Base-by-base conservation (phyloP, 2,888 invertebrate species). In the Charanyca ferruginea region DNA sequence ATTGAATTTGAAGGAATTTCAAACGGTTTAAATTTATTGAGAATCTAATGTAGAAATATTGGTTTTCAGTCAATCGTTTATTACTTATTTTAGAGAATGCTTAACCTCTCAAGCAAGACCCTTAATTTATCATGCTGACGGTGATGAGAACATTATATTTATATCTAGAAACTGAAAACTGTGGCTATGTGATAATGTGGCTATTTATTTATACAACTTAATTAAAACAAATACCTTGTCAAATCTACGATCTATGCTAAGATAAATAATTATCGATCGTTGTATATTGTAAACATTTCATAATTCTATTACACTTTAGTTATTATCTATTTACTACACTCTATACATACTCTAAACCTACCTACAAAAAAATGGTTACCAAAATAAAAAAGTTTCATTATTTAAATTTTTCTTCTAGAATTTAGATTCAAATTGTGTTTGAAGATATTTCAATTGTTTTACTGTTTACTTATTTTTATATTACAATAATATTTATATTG, bases 161-260 rank as follows among this genome's bases (percentile, higher is more conserved):
- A 47, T 52, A 68, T 2, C 47, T 9, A 23, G 23, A 8, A 41
- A 53, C 73, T 13, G n/a, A n/a, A n/a, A n/a, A n/a, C n/a, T n/a
- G n/a, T n/a, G n/a, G n/a, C n/a, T n/a, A n/a, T n/a, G n/a, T n/a
- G n/a, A n/a, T n/a, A n/a, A 47, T 25, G 32, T 25, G 9, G 41
- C 42, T 42, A 42, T 42, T 42, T 42, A 18, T 42, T n/a, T n/a
- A n/a, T n/a, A n/a, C n/a, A n/a, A 18, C 1, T 42, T 18, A n/a
- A 45, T n/a, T 47, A 47, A 41, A 70, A 48, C 28, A 59, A 45
- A 32, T 67, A 51, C 72, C 72, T 72, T n/a, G n/a, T 67, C 45
- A 52, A 18, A 42, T 54, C 45, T n/a, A 4, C 22, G 41, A 52
- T 42, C 1, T 28, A 28, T 49, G 54, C 22, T 25, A n/a, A 38